Conservation (phyloP, 2,888 invertebrate species). For the Thalpophila matura region DNA sequence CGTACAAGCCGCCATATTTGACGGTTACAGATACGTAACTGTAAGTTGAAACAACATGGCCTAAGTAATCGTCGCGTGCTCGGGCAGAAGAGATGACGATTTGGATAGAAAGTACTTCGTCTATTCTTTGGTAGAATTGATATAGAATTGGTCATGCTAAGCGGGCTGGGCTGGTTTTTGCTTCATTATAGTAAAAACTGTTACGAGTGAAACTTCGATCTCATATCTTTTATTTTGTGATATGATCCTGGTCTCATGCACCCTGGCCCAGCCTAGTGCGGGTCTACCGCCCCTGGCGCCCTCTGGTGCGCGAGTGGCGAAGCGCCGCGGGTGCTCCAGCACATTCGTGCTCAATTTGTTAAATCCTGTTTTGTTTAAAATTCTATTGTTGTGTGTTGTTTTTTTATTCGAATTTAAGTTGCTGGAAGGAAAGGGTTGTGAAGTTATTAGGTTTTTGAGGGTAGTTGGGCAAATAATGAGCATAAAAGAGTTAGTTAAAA, state of each 20-base stretch:
- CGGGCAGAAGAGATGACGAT: no score
- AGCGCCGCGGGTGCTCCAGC: constrained; percentile 61
- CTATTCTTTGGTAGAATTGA: no score
- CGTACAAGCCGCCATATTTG: no score
- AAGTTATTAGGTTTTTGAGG: constrained; percentile 39
- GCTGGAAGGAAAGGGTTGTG: constrained; percentile 52
- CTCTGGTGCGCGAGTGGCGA: constrained; percentile 60
- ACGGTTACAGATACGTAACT: no score
- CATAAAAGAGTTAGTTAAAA: constrained; percentile 24
- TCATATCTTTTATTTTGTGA: background rate
- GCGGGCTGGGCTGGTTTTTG: no score
- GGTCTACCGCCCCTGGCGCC: constrained; percentile 65
- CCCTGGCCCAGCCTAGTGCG: constrained; percentile 35
- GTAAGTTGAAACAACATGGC: no score
- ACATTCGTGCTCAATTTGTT: constrained; percentile 60
- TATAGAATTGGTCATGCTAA: no score
- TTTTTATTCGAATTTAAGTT: constrained; percentile 62
- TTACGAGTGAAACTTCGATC: constrained; percentile 1
- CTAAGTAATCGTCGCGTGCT: no score
- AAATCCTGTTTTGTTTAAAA: constrained; percentile 60
- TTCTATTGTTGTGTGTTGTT: constrained; percentile 59
- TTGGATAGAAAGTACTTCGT: no score
- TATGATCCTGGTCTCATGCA: background rate
- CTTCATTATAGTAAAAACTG: background rate
- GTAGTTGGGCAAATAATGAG: constrained; percentile 39